A percentile compares a stretch with the other conserved stretches of the same genome.
These are phyloP conservation scores for Cacoxenus indagator DNA, from an alignment of 2,888 invertebrate species.

Conservation along the genomic window DNA sequence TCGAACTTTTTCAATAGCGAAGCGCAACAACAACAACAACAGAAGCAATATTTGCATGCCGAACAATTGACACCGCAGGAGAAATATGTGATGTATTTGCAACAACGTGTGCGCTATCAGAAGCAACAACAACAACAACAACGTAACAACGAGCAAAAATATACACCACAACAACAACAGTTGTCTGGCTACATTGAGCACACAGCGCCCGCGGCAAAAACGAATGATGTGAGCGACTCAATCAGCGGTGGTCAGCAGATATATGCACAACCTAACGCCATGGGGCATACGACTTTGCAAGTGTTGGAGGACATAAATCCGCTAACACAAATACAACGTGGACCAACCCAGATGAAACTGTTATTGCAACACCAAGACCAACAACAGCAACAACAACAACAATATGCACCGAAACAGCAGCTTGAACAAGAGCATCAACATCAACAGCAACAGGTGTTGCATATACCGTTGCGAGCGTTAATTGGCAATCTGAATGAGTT, in stretches of 20 bases:
- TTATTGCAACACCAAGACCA: constrained; percentile 23
- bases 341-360: not conserved
- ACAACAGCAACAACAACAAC: constrained; percentile 17
- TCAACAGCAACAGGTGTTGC: constrained; percentile 55
- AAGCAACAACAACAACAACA: constrained; percentile 46
- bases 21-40: constrained; percentile 9
- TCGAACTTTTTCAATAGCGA: constrained; percentile 38
- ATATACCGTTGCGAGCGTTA: constrained; percentile 58
- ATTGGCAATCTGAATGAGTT: constrained; percentile 54
- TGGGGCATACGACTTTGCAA: constrained; percentile 19
- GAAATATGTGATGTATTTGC: constrained; percentile 68
- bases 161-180: constrained; percentile 36
- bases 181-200: constrained; percentile 32
- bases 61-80: constrained; percentile 67
- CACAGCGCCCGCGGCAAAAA: constrained; percentile 31
- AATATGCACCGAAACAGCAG: constrained; percentile 16
- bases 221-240: not conserved
- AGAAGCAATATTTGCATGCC: constrained; percentile 46
- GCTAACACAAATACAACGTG: not conserved
- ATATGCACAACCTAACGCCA: constrained; percentile 12
- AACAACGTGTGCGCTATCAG: constrained; percentile 63
- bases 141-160: constrained; percentile 34
- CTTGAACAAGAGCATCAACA: constrained; percentile 28
- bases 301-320: not conserved
- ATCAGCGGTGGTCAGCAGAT: not conserved